These are phyloP conservation scores for Nipponia nippon DNA, from an alignment of 2,113 vertebrate genomes.

Conservation along the genomic window DNA sequence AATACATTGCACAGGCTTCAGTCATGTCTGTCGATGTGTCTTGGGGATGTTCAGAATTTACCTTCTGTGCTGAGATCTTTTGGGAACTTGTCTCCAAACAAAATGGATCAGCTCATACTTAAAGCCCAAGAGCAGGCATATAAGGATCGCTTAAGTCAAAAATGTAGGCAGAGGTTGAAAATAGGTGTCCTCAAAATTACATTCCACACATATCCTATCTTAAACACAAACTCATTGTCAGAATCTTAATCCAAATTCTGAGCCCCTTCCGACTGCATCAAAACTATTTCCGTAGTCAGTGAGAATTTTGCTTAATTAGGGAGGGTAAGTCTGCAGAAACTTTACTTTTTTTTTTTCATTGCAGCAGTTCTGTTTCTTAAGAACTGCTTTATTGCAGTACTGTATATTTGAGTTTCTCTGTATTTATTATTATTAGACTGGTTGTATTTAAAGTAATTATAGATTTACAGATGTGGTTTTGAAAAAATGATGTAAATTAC, in stretches of 20 bases:
- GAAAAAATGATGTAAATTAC: background rate
- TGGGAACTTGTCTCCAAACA: background rate
- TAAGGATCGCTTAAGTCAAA: background rate
- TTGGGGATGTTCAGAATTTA: background rate
- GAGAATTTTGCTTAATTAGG: background rate
- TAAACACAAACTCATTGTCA: background rate
- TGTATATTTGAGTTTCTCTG: background rate
- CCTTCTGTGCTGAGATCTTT: background rate
- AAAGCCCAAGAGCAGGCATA: background rate
- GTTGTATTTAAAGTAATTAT: constrained; percentile 13
- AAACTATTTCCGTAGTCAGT: background rate
- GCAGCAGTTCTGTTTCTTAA: background rate
- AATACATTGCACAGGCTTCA: background rate
- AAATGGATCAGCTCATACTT: background rate
- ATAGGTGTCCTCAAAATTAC: background rate
- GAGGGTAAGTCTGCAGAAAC: background rate
- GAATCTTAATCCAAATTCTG: background rate
- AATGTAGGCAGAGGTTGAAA: background rate
- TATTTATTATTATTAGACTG: constrained; percentile 11
- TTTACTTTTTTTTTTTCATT: background rate
- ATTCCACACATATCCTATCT: background rate
- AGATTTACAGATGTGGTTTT: constrained; percentile 13
- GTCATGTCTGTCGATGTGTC: background rate
- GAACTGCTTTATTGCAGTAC: background rate
- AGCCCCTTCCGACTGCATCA: background rate